phyloP scores from a whole-genome alignment of 1,140 invertebrate genomes.

The Euura lappo region DNA sequence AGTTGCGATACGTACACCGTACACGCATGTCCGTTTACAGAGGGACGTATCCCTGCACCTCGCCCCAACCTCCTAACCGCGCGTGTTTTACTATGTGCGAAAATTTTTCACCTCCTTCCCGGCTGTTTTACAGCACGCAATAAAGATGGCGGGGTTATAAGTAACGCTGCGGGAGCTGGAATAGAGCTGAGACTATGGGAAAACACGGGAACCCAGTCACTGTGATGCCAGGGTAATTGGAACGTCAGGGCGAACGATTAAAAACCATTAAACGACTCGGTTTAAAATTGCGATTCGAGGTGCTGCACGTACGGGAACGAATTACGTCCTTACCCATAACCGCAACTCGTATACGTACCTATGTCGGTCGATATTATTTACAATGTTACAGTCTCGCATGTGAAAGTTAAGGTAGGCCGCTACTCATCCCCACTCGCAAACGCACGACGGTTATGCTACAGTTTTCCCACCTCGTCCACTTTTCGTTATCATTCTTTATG shows the following conservation, averaged over 20 bases:
- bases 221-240: conserved; percentile 40
- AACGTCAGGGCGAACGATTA: conserved; percentile 33
- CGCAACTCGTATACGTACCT: no score
- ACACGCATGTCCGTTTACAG: conserved; percentile 10
- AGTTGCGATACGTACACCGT: neutral
- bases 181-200: conserved; percentile 3
- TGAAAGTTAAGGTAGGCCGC: no score
- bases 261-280: neutral
- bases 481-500: no score
- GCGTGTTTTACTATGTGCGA: conserved; percentile 52
- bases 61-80: neutral
- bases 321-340: no score
- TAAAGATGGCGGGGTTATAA: conserved; percentile 29
- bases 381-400: no score
- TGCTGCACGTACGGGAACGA: no score
- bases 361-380: no score
- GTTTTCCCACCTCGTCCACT: no score
- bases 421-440: no score
- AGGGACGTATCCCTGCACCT: conserved; percentile 11
- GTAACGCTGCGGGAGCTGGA: neutral
- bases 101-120: conserved; percentile 41
- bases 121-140: conserved; percentile 39
- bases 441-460: no score
- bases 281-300: neutral
- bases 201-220: neutral